These are phyloP conservation scores for Seriola dumerili DNA, from an alignment of 2,113 vertebrate species.

Conservation along the genomic window DNA sequence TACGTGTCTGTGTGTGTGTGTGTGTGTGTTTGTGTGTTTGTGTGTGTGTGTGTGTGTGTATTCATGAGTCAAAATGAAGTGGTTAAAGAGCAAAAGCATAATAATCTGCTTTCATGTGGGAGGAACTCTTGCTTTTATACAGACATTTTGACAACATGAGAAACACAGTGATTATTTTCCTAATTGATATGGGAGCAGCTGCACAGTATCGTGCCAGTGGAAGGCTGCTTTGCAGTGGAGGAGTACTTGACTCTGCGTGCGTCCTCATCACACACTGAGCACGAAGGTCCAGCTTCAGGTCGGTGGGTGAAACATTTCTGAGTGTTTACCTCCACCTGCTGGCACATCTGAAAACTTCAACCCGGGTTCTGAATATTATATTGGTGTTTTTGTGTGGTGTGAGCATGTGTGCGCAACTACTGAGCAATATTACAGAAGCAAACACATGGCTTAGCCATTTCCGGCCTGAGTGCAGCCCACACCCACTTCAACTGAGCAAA, in stretches of 20 bases:
- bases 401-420: background rate
- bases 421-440: conserved; percentile 9
- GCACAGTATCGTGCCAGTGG: background rate
- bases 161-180: background rate
- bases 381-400: background rate
- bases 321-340: conserved; percentile 61
- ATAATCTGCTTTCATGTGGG: background rate
- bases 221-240: conserved; percentile 1
- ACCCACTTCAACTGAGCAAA: background rate
- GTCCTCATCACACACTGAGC: background rate
- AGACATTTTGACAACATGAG: background rate
- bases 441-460: background rate
- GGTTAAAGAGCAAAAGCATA: background rate
- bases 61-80: background rate
- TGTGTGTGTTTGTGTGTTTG: background rate
- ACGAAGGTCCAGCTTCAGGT: background rate
- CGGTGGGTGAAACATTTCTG: background rate
- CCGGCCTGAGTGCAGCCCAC: conserved; percentile 15
- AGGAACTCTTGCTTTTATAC: no score
- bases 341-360: conserved; percentile 25
- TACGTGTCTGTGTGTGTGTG: background rate
- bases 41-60: background rate
- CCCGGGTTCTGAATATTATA: background rate
- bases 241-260: background rate
- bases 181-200: conserved; percentile 20